Percentiles rank a stretch among this genome's conserved stretches.
phyloP scores from a whole-genome alignment of 2,113 vertebrate species.

The Phoxinus phoxinus region DNA sequence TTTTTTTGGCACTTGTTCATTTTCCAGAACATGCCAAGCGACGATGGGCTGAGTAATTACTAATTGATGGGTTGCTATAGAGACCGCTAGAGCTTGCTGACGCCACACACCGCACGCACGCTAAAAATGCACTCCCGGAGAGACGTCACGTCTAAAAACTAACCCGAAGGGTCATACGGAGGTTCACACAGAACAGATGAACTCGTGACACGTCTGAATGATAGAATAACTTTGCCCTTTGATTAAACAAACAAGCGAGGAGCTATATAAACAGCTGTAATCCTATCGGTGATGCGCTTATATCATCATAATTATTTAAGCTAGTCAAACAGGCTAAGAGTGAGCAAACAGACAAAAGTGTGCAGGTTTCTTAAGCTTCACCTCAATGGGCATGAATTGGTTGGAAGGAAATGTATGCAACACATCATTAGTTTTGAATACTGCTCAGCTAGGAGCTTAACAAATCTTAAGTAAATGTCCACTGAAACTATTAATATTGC shows the following conservation, averaged over 20 bases:
- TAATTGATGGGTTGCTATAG: slow-evolving; percentile 58
- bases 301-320: slow-evolving; percentile 4
- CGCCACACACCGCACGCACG: neutral
- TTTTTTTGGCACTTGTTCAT: slow-evolving; percentile 10
- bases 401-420: neutral
- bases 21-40: slow-evolving; percentile 9
- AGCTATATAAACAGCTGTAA: slow-evolving; percentile 17
- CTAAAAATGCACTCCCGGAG: neutral
- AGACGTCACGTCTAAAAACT: neutral
- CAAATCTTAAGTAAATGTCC: neutral
- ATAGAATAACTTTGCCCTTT: slow-evolving; percentile 24
- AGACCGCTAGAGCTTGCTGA: slow-evolving; percentile 26
- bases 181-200: neutral
- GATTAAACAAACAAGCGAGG: slow-evolving; percentile 13
- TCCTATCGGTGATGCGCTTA: neutral
- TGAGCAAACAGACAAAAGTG: slow-evolving; percentile 11
- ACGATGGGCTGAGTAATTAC: slow-evolving; percentile 25
- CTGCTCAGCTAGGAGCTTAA: neutral
- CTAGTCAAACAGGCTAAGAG: slow-evolving; percentile 9
- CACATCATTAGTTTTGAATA: neutral
- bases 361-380: neutral
- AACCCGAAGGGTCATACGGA: neutral
- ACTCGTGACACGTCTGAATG: neutral
- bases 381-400: neutral
- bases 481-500: neutral